Evolutionary conservation across 2,113 vertebrate species (phyloP), one percentile per base, ranked within the genome.

Genomic region (Casuarius casuarius): DNA sequence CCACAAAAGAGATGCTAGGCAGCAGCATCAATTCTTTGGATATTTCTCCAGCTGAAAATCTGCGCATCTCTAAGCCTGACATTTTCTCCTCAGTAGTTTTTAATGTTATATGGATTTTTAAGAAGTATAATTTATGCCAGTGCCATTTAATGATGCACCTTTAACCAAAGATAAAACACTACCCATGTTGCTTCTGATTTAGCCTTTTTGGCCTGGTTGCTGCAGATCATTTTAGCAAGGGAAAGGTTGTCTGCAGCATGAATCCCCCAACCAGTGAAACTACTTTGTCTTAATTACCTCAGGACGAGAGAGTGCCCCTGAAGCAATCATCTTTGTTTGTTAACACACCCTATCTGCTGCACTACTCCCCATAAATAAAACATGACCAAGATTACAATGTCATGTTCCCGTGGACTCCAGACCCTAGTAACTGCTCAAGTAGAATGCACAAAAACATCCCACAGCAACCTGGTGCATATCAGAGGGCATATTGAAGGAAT

Each of bases 251-350:
- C 65, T 94, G 89, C 97, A 95, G 94, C 79, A 94, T 91, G 97
- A 97, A 97, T 98, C 97, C 97, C 97, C 94, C 95, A 94, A 97
- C 97, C 94, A 97, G 97, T 91, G 95, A 98, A 97, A 96, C 97
- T 98, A 98, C 97, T 98, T 98, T 98, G 98, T 98, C 98, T 98
- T 99, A 99, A 99, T 99, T 98, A 98, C 98, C 98, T 98, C 97
- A 97, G 98, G 98, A 98, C 59, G 93, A 98, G 98, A 97, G 90
- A 97, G 97, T 95, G 98, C 97, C 98, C 98, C 98, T 96, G 96
- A 98, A 98, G 98, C 98, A 99, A 98, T 99, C 98, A 98, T 98
- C 98, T 98, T 98, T 98, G 98, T 99, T 98, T 98, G 98, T 98
- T 99, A 98, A 98, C 98, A 98, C 98, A 98, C 98, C 98, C 98